Conservation (phyloP, 2,888 invertebrate genomes). For the Machimus atricapillus region DNA sequence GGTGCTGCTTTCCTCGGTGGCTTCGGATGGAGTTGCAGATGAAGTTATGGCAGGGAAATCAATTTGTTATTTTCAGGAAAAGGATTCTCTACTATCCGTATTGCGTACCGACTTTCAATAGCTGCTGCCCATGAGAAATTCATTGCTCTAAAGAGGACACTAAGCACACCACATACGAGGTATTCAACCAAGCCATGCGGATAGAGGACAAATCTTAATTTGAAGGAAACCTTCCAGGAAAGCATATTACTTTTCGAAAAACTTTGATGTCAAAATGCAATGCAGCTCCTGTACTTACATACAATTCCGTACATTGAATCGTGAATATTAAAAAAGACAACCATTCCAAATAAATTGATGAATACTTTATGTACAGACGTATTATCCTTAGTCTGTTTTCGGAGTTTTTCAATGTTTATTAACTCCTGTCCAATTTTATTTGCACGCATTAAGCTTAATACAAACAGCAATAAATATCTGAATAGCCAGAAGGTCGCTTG, state of each 20-base stretch:
- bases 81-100: not conserved
- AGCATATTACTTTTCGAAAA: not conserved
- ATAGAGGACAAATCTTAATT: not conserved
- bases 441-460: not conserved
- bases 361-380: not conserved
- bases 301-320: not conserved
- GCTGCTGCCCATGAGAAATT: not conserved
- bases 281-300: not conserved
- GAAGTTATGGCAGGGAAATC: constrained; percentile 8
- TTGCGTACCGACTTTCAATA: not conserved
- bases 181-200: not conserved
- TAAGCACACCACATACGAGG: not conserved
- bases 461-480: not conserved
- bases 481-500: not conserved
- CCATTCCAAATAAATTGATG: not conserved
- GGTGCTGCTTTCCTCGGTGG: not conserved
- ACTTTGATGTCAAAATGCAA: not conserved
- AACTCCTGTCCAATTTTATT: not conserved
- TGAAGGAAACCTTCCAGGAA: not conserved
- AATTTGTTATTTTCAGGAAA: constrained; percentile 28
- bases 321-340: not conserved
- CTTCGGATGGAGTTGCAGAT: not conserved
- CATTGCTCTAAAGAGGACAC: not conserved
- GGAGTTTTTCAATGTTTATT: not conserved
- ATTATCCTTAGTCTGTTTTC: not conserved